These are phyloP conservation scores for Buphagus erythrorhynchus DNA, from an alignment of 2,797 vertebrate species.

Conservation along the genomic window DNA sequence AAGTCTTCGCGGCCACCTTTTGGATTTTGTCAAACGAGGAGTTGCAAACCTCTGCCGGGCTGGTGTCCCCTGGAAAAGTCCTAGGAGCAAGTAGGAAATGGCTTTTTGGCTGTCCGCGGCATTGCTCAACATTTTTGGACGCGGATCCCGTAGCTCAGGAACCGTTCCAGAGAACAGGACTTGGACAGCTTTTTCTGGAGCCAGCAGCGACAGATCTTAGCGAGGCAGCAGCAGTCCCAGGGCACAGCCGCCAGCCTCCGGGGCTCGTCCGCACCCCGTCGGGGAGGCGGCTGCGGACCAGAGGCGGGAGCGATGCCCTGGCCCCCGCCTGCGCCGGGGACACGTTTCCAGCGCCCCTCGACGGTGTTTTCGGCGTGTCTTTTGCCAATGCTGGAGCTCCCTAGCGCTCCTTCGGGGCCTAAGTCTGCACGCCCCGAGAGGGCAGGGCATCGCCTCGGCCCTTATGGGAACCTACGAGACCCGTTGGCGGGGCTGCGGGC, in stretches of 20 bases:
- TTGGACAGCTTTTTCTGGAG: slow-evolving; percentile 49
- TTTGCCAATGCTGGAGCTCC: not conserved
- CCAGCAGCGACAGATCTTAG: not conserved
- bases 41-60: not conserved
- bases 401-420: not conserved
- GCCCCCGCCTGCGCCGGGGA: not conserved
- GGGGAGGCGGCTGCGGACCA: not conserved
- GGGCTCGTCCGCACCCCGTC: not conserved
- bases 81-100: slow-evolving; percentile 14
- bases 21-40: slow-evolving; percentile 11
- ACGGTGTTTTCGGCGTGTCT: not conserved
- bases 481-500: not conserved
- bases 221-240: not conserved
- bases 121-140: slow-evolving; percentile 68
- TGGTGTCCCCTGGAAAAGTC: slow-evolving; percentile 40
- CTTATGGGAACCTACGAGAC: not conserved
- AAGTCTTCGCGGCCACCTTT: not conserved
- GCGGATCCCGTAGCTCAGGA: not conserved
- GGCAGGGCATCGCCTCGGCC: not conserved
- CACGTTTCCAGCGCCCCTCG: not conserved
- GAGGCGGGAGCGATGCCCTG: not conserved
- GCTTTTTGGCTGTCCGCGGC: not conserved
- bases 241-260: not conserved
- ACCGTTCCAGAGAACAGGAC: slow-evolving; percentile 59
- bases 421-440: not conserved